Conservation (phyloP, 2,113 vertebrate genomes). For the Xenotilapia leptura region DNA sequence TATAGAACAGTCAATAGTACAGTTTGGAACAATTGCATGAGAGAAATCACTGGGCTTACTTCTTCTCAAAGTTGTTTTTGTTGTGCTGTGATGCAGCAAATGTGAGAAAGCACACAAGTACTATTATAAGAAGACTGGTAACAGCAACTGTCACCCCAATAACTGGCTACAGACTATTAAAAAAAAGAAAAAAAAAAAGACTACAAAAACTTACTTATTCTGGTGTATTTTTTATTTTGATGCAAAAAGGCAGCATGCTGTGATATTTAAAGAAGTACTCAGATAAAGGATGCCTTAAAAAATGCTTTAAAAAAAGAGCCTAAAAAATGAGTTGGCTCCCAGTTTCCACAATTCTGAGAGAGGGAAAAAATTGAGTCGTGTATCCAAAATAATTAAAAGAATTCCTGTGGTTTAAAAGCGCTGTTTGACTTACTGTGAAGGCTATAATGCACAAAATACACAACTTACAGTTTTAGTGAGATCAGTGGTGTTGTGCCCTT, state of each 20-base stretch:
- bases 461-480: background rate
- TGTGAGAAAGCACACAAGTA: background rate
- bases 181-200: background rate
- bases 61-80: background rate
- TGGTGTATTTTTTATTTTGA: background rate
- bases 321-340: background rate
- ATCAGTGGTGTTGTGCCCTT: background rate
- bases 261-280: background rate
- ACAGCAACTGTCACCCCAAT: background rate
- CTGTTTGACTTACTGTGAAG: background rate
- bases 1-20: background rate
- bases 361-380: background rate
- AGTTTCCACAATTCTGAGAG: background rate
- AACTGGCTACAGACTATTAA: background rate
- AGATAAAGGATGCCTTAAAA: background rate
- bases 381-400: accelerated
- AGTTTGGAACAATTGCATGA: background rate
- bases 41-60: background rate
- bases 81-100: background rate
- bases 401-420: background rate
- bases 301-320: background rate
- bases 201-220: background rate
- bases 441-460: background rate
- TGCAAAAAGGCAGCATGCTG: background rate
- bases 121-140: background rate